A percentile compares a stretch with the other conserved stretches of the same genome.
These are phyloP conservation scores for Ooceraea biroi DNA, from an alignment of 1,140 invertebrate genomes.

Conservation along the genomic window DNA sequence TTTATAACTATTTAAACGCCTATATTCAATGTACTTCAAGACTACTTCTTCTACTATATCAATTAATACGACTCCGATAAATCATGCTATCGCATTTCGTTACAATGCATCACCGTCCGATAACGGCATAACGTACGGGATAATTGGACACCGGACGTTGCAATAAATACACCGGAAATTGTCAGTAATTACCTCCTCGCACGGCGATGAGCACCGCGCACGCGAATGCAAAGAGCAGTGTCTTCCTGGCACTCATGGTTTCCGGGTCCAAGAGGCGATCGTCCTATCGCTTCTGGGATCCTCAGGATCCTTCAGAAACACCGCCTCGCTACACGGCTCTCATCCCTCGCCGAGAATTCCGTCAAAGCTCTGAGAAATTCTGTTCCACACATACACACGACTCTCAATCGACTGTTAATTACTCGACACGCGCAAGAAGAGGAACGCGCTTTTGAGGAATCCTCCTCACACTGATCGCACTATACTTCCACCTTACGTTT, in stretches of 20 bases:
- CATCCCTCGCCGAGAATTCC: constrained; percentile 11
- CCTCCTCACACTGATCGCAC: not conserved
- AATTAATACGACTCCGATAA: not conserved
- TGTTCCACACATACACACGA: too few species aligned
- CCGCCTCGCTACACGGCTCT: too few species aligned
- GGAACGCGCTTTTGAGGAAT: not conserved
- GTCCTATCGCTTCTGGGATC: not conserved
- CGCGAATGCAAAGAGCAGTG: constrained; percentile 19
- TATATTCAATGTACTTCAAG: too few species aligned
- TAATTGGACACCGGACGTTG: constrained; percentile 51
- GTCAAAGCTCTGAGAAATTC: not conserved
- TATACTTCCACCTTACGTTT: not conserved
- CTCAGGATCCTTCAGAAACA: not conserved
- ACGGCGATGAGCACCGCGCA: not conserved
- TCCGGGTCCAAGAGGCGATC: not conserved
- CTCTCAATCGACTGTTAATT: not conserved
- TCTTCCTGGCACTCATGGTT: constrained; percentile 15
- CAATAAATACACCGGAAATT: constrained; percentile 52
- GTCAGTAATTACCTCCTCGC: constrained; percentile 44
- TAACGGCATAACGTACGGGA: constrained; percentile 23
- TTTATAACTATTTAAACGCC: too few species aligned
- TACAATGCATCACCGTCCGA: not conserved
- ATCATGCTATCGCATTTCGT: not conserved
- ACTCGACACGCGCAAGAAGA: not conserved
- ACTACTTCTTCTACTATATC: not conserved